phyloP scores from a whole-genome alignment of 2,888 invertebrate genomes.

The Deilephila porcellus region DNA sequence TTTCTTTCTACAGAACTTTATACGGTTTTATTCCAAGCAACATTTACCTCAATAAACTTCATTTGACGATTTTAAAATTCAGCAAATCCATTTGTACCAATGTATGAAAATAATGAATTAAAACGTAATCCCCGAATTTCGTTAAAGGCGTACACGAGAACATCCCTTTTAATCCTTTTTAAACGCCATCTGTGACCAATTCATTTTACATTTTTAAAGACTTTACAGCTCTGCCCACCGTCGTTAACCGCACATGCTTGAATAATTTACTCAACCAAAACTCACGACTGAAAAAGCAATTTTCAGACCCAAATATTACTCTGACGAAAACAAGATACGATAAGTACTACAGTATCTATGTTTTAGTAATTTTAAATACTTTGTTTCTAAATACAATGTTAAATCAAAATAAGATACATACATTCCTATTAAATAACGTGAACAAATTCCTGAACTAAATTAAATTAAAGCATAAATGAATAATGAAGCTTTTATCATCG shows the following conservation, averaged over 20 bases:
- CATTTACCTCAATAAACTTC: background rate
- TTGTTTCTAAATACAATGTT: background rate
- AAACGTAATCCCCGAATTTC: conserved; percentile 16
- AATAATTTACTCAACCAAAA: conserved; percentile 21
- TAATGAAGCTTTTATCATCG: background rate
- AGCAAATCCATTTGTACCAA: background rate
- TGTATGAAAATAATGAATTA: conserved; percentile 1
- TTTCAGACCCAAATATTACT: background rate
- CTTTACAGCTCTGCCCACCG: conserved; percentile 5
- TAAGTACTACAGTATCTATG: too few species aligned
- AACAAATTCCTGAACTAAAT: background rate
- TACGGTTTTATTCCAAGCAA: background rate
- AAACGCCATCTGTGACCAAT: conserved; percentile 18
- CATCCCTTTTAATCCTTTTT: conserved; percentile 12
- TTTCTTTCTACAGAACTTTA: too few species aligned
- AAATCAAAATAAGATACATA: background rate
- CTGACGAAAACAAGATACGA: too few species aligned
- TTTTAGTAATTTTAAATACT: background rate
- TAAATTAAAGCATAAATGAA: conserved; percentile 31
- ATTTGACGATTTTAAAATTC: background rate
- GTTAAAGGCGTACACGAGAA: background rate
- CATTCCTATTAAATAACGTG: background rate
- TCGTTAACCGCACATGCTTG: conserved; percentile 19
- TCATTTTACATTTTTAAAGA: conserved; percentile 24
- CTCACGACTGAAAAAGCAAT: background rate